Evolutionary conservation across 2,797 vertebrate genomes (phyloP), one percentile per base, ranked within the genome.

Genomic region (Brachymystax lenok): DNA sequence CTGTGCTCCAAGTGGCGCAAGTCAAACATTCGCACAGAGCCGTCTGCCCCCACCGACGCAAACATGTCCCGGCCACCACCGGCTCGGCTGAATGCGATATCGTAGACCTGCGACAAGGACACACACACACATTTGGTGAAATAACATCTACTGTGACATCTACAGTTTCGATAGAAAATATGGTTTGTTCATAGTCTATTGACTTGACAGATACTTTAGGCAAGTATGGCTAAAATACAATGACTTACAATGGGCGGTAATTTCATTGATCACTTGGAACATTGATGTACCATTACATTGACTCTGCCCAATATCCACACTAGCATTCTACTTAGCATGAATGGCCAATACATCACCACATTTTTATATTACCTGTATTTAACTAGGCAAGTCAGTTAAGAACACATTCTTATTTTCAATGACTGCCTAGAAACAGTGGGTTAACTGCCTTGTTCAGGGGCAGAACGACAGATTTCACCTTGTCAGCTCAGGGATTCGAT

Each of bases 61-160:
- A 97, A 97, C 96, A 97, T 97, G 83, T 97, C 96, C 12, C 96
- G 87, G 16, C 96, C 96, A 0, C 96, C 96, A 0, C 96, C 96
- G 0, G 96, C 96, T 0, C 96, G 95, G 87, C 96, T 97, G 85
- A 97, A 97, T 0, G 96, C 96, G 17, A 97, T 97, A 84, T 97
- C 96, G 54, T 97, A 97, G 28, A 97, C 96, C 96, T 97, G 89
- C 66, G n/a, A 51, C 21, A 13, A 13, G 40, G 19, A 51, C 69
- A 52, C 12, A 71, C n/a, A 74, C 3, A 66, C 4, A 13, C 6
- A 21, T 61, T 21, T 61, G 56, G 56, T 21, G n/a, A 61, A 8
- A 8, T 61, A n/a, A 3, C 16, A 59, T n/a, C 24, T 24, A 24
- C 24, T 2, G 5, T n/a, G 56, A n/a, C 7, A 61, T 24, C 40